phyloP scores from a whole-genome alignment of 2,888 invertebrate species.

The Acleris cristana region DNA sequence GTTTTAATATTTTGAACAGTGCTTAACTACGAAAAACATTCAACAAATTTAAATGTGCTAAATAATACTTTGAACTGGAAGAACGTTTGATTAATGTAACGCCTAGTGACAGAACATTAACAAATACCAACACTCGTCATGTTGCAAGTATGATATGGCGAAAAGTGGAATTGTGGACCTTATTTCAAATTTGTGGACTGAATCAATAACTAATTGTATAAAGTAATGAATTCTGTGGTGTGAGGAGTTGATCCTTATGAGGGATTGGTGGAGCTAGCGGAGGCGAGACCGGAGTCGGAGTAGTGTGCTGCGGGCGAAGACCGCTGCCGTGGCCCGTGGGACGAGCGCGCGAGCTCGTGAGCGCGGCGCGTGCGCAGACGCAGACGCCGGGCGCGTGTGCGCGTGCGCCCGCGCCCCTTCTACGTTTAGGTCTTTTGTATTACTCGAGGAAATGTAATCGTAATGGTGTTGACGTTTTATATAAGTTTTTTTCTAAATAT shows the following conservation, averaged over 20 bases:
- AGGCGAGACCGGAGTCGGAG: constrained; percentile 58
- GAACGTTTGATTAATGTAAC: constrained; percentile 78
- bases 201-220: constrained; percentile 80
- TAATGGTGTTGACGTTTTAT: constrained; percentile 78
- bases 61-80: constrained; percentile 77
- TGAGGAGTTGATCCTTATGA: constrained; percentile 80
- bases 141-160: constrained; percentile 61
- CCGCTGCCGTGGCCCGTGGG: constrained; percentile 3
- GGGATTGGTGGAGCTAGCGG: constrained; percentile 69
- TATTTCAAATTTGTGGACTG: constrained; percentile 83
- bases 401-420: constrained; percentile 41
- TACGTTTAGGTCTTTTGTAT: constrained; percentile 72
- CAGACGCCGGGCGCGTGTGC: no score
- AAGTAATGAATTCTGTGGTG: constrained; percentile 82
- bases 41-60: constrained; percentile 83
- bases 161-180: constrained; percentile 80
- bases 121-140: constrained; percentile 65
- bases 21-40: constrained; percentile 77
- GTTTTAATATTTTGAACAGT: constrained; percentile 73
- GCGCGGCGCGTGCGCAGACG: no score
- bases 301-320: constrained; percentile 43
- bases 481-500: constrained; percentile 76
- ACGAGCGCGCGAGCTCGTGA: not conserved
- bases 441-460: constrained; percentile 72
- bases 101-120: constrained; percentile 81